Evolutionary conservation across 2,888 invertebrate genomes (phyloP).

Genomic region (Caenorhabditis angaria): DNA sequence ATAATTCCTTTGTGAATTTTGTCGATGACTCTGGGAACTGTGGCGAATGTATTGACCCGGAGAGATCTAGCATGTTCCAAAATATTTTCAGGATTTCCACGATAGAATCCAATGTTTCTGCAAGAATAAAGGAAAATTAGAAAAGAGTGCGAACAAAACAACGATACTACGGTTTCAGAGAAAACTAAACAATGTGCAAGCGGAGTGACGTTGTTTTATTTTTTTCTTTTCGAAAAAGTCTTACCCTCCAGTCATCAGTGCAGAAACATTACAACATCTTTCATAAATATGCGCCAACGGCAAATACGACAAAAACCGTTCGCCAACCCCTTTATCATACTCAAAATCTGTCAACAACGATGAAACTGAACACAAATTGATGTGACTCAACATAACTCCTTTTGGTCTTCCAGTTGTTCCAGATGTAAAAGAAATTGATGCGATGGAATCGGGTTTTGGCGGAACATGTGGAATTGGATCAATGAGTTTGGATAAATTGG

Average conservation of each 20-base stretch:
- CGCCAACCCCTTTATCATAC: conserved; percentile 21
- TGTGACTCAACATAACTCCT: conserved; percentile 10
- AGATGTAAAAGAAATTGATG: conserved; percentile 41
- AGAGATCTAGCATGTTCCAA: conserved; percentile 32
- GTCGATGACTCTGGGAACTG: conserved; percentile 42
- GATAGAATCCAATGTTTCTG: conserved; percentile 29
- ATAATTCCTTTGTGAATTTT: conserved; percentile 36
- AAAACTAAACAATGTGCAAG: no score
- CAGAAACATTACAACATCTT: conserved; percentile 10
- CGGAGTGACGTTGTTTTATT: conserved; percentile 31
- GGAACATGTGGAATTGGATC: conserved; percentile 24
- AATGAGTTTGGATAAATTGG: conserved; percentile 17
- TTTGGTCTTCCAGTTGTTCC: conserved; percentile 45
- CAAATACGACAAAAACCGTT: conserved; percentile 24
- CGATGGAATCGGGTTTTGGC: conserved; percentile 33
- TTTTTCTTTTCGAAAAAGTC: conserved; percentile 36
- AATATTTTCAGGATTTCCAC: conserved; percentile 25
- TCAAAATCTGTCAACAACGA: background rate
- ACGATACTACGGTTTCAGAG: no score
- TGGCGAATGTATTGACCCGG: conserved; percentile 21
- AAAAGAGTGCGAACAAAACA: no score
- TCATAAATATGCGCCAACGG: conserved; percentile 19
- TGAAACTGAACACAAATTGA: background rate
- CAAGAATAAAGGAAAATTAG: background rate
- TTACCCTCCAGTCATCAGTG: conserved; percentile 32